A percentile compares a stretch with the other conserved stretches of the same genome.
Evolutionary conservation across 2,113 vertebrate genomes (phyloP).

Genomic region (Antennarius striatus): DNA sequence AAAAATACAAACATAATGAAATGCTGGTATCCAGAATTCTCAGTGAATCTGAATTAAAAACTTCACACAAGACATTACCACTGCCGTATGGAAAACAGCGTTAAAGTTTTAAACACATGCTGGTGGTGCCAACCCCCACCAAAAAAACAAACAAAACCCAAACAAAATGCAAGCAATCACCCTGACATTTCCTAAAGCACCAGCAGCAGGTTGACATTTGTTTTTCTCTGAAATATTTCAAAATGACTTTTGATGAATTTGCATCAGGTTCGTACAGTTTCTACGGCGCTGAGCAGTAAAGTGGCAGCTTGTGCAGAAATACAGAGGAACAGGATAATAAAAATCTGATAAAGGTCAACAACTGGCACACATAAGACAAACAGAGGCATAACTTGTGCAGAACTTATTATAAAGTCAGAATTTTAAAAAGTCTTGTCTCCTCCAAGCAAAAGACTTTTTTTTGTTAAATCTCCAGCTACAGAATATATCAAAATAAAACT

Average conservation of each 20-base stretch:
- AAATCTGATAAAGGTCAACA: no score
- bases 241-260: no score
- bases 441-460: no score
- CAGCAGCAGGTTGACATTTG: no score
- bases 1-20: slow-evolving; percentile 12
- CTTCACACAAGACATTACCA: neutral
- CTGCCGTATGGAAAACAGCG: neutral
- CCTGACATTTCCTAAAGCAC: no score
- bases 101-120: no score
- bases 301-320: slow-evolving; percentile 19
- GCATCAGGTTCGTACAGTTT: neutral
- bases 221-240: no score
- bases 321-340: neutral
- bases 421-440: no score
- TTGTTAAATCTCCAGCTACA: neutral
- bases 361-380: neutral
- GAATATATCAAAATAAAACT: neutral
- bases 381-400: neutral
- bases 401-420: no score
- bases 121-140: no score
- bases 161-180: no score
- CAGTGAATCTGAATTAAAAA: neutral
- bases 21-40: neutral
- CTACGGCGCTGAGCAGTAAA: slow-evolving; percentile 13
- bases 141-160: no score